Evolutionary conservation across 2,888 invertebrate genomes (phyloP), one percentile per base, ranked within the genome.

Genomic region (Pseudococcus longispinus): DNA sequence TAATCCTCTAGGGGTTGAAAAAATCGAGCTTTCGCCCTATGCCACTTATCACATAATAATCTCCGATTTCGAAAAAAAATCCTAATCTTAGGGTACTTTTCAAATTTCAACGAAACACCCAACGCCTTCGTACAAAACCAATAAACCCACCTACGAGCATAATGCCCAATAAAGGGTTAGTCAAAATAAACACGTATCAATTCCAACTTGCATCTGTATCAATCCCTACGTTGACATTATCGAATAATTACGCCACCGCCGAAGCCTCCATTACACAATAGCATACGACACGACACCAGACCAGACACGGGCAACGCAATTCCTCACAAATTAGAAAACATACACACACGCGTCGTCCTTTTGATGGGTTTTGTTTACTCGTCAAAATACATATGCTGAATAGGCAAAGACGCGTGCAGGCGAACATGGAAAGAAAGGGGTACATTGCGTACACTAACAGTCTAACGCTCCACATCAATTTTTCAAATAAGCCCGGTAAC

Each of bases 351-450:
- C 70, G 70, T 70, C 70, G 29, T 70, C 29, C 70, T 29, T 70
- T 70, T 70, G 70, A 70, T 70, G 13, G 29, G 70, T 70, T 70
- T 70, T 70, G 70, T 70, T 70, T 70, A 70, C 70, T 70, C 70
- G 70, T 70, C 70, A 70, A 70, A 70, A 70, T 70, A 29, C 70
- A 70, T 70, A 70, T 29, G 70, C 70, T 70, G 70, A 29, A 70
- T 70, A 70, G 70, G 70, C 70, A 29, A 13, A 29, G 26, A 70
- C 70, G 70, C 70, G 70, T 70, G 70, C 29, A 18, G 15, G 32
- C 29, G 29, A 60, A 70, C 15, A 29, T 29, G 29, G 0, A 70
- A 70, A 60, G 23, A 23, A 60, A 60, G 60, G 60, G 60, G 60
- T 13, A 70, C 70, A 18, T 29, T 29, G 29, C 18, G 18, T 18